These are phyloP conservation scores for Amphipyra berbera DNA, from an alignment of 2,888 invertebrate genomes.

Conservation along the genomic window DNA sequence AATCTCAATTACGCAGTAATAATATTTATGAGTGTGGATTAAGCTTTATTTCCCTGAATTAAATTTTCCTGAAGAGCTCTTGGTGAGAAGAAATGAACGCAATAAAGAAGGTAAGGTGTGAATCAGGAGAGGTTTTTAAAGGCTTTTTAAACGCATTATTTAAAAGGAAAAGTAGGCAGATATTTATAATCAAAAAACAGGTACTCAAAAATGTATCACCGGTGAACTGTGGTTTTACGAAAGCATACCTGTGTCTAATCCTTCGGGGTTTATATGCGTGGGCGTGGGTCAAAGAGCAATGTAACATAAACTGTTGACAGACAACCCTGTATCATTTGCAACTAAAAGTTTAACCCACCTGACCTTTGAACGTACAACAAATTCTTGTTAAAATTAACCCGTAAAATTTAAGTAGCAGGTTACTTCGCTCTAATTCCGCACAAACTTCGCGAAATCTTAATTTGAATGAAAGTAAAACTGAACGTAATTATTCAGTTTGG, in stretches of 20 bases:
- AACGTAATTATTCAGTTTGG: constrained; percentile 75
- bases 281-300: constrained; percentile 24
- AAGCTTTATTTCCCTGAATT: no score
- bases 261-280: constrained; percentile 21
- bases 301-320: constrained; percentile 38
- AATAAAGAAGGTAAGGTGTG: no score
- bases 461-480: constrained; percentile 75
- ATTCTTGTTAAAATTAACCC: constrained; percentile 38
- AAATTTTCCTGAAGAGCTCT: not conserved
- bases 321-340: constrained; percentile 27
- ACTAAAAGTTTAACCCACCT: constrained; percentile 30
- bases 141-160: not conserved
- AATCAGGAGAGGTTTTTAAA: not conserved
- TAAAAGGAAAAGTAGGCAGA: constrained; percentile 11
- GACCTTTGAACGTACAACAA: constrained; percentile 36
- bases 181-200: constrained; percentile 14
- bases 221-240: constrained; percentile 18
- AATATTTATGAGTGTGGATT: no score
- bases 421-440: constrained; percentile 62
- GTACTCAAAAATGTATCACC: constrained; percentile 41
- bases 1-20: no score
- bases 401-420: constrained; percentile 60
- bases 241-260: constrained; percentile 37
- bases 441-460: constrained; percentile 69
- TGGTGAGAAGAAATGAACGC: no score